Conservation (phyloP, 1,140 invertebrate genomes). For the Magallana angulata region DNA sequence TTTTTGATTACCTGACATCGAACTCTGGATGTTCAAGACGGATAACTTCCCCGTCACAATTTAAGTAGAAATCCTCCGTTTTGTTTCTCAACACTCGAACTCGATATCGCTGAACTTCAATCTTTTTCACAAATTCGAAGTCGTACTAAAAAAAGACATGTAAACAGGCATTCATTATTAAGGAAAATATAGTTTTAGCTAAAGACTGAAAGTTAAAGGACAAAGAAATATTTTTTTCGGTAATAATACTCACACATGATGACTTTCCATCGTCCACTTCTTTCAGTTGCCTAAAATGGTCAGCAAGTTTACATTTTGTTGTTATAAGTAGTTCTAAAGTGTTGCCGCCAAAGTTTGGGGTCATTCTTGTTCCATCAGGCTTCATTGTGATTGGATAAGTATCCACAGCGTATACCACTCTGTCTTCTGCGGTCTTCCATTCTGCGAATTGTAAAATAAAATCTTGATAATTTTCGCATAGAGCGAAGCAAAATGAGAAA, state of each 20-base stretch:
- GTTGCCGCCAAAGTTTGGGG: constrained; percentile 58
- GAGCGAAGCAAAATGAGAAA: too few species aligned
- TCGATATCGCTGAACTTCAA: constrained; percentile 46
- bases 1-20: not conserved
- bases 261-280: constrained; percentile 56
- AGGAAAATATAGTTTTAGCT: not conserved
- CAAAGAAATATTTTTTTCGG: not conserved
- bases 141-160: constrained; percentile 51
- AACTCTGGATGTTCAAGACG: not conserved
- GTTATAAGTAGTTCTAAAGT: constrained; percentile 55
- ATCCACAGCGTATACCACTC: constrained; percentile 58
- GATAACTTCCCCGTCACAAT: constrained; percentile 12
- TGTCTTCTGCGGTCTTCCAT: constrained; percentile 2
- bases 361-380: constrained; percentile 47
- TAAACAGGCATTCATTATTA: not conserved
- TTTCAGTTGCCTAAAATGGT: constrained; percentile 62
- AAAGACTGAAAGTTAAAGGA: not conserved
- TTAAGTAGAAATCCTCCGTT: not conserved
- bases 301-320: constrained; percentile 55
- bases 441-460: not conserved
- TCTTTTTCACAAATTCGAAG: constrained; percentile 50
- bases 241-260: constrained; percentile 59
- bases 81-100: constrained; percentile 22
- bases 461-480: too few species aligned
- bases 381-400: constrained; percentile 56